Evolutionary conservation across 1,140 invertebrate species (phyloP).

Genomic region (Drosophila watanabei): DNA sequence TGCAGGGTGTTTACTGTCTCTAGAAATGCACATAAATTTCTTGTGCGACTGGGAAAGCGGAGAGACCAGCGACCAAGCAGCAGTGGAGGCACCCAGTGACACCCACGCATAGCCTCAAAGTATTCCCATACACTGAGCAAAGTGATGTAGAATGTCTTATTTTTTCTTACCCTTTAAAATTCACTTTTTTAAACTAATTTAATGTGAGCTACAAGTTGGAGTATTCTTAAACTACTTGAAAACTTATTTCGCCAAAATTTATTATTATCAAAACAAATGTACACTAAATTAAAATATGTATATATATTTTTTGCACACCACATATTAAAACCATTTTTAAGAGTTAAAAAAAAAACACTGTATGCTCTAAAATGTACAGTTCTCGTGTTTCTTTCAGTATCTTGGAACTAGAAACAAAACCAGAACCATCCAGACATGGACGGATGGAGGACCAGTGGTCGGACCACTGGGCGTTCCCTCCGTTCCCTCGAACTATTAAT

Average conservation of each 20-base stretch:
- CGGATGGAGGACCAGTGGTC: constrained; percentile 26
- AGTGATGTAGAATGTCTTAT: background rate
- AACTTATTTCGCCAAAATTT: no score
- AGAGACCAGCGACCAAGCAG: constrained; percentile 17
- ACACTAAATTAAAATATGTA: no score
- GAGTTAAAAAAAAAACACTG: no score
- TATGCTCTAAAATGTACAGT: background rate
- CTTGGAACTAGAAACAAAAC: constrained; percentile 11
- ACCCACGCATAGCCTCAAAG: constrained; percentile 35
- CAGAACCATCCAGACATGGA: constrained; percentile 31
- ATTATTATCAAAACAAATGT: no score
- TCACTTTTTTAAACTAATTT: background rate
- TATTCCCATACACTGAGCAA: constrained; percentile 17
- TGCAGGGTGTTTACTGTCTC: constrained; percentile 64
- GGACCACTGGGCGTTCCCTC: constrained; percentile 30
- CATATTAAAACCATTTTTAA: no score
- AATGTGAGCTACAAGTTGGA: no score
- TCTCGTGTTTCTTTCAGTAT: background rate
- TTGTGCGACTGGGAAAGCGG: constrained; percentile 32
- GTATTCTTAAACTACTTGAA: no score
- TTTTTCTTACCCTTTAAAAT: no score
- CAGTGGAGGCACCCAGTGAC: constrained; percentile 21
- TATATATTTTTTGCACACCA: no score
- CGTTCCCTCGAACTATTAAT: constrained; percentile 38
- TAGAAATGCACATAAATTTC: constrained; percentile 73